These are phyloP conservation scores for Rhyzopertha dominica DNA, from an alignment of 1,140 invertebrate species.

Conservation along the genomic window DNA sequence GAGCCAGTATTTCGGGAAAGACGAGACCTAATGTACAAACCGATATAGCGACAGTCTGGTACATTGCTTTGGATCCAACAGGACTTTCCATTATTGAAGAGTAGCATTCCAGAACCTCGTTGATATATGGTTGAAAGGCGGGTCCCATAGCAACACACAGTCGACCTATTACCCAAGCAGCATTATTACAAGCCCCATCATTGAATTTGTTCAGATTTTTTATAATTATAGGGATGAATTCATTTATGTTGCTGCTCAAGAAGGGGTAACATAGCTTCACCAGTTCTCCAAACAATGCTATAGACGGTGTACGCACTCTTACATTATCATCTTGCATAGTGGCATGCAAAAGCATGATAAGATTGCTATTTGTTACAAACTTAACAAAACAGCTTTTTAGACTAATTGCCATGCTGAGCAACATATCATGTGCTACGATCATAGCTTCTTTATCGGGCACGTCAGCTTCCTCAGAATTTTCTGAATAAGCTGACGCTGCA, in stretches of 20 bases:
- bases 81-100: slow-evolving; percentile 24
- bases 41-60: slow-evolving; percentile 81
- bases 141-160: slow-evolving; percentile 89
- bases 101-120: slow-evolving; percentile 33
- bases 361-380: slow-evolving; percentile 85
- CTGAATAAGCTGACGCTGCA: slow-evolving; percentile 75
- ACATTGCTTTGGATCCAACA: slow-evolving; percentile 32
- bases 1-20: slow-evolving; percentile 97
- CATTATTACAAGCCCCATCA: slow-evolving; percentile 99
- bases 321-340: slow-evolving; percentile 97
- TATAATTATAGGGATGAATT: slow-evolving; percentile 92
- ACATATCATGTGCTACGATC: slow-evolving; percentile 94
- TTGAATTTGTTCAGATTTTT: slow-evolving; percentile 95
- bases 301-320: slow-evolving; percentile 96
- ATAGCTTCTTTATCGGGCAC: slow-evolving; percentile 98
- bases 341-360: slow-evolving; percentile 92
- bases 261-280: slow-evolving; percentile 98
- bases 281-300: slow-evolving; percentile 94
- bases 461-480: slow-evolving; percentile 78
- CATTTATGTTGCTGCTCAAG: slow-evolving; percentile 85
- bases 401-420: slow-evolving; percentile 92
- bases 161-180: slow-evolving; percentile 97
- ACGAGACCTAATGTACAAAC: slow-evolving; percentile 99
- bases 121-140: slow-evolving; percentile 33
- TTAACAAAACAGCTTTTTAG: slow-evolving; percentile 90